A percentile compares a stretch with the other conserved stretches of the same genome.
Evolutionary conservation across 2,888 invertebrate species (phyloP).

Genomic region (Boloria euphrosyne): DNA sequence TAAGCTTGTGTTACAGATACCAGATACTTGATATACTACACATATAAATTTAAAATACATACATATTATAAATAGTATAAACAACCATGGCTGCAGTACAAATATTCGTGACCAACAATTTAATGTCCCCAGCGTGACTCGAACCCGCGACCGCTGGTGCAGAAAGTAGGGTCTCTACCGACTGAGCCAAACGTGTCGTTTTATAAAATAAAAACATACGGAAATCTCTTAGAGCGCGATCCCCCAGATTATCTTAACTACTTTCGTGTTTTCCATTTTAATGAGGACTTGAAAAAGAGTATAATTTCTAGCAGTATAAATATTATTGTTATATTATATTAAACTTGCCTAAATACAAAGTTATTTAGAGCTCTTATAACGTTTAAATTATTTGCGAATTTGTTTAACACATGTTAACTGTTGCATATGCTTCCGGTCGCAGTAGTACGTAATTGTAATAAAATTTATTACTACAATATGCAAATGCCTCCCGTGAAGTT

Average conservation of each 20-base stretch:
- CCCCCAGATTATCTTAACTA: conserved; percentile 6
- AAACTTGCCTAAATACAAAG: background rate
- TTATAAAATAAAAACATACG: background rate
- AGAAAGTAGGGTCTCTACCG: too few relatives aligned
- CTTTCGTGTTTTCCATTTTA: conserved; percentile 6
- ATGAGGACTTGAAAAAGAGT: background rate
- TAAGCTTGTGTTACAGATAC: too few relatives aligned
- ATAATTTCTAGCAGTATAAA: background rate
- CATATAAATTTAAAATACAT: too few relatives aligned
- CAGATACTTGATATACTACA: too few relatives aligned
- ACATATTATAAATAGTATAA: too few relatives aligned
- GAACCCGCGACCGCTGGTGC: too few relatives aligned
- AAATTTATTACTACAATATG: conserved; percentile 32
- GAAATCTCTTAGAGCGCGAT: conserved; percentile 7
- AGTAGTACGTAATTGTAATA: conserved; percentile 12
- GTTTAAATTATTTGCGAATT: conserved; percentile 15
- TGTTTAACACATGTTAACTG: conserved; percentile 22
- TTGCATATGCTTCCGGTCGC: conserved; percentile 25
- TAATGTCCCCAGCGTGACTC: too few relatives aligned
- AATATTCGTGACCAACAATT: too few relatives aligned
- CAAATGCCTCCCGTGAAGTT: conserved; percentile 26
- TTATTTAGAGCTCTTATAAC: background rate
- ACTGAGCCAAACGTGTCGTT: too few relatives aligned
- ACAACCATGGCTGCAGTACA: too few relatives aligned
- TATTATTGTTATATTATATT: too few relatives aligned